Base-by-base conservation (phyloP, 2,797 vertebrate species). In the Alcedo quadribrachys region DNA sequence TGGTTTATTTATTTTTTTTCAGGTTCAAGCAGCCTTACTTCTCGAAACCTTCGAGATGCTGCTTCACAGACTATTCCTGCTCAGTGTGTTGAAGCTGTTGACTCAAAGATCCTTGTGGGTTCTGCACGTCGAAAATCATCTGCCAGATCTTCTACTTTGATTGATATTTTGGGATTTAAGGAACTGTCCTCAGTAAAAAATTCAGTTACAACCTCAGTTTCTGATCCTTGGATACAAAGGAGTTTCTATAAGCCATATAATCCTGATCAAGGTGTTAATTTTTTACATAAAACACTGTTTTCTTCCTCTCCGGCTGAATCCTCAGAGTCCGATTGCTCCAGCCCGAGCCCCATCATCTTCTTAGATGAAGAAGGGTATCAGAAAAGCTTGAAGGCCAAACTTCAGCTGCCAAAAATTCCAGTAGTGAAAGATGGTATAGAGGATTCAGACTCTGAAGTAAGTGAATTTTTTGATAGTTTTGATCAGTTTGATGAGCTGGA, bases 391-490 rank as follows among this genome's bases (percentile, higher is more conserved):
- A 98, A 98, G 92, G 99, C 99, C 93, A 99, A 99, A 91, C 98
- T 99, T 93, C 98, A 99, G 82, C 98, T 99, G 94, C 99, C 99
- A 63, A 98, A 99, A 97, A 98, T 99, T 69, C 99, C 99, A 19
- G 97, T 99, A 50, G 98, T 98, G 81, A 98, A 98, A 95, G 98
- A 99, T 73, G 98, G 98, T 61, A 97, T 99, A 71, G 99, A 99
- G 94, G 99, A 99, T 97, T 99, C 99, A 18, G 99, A 99, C 95
- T 99, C 99, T 17, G 99, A 99, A 98, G 98, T 99, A 43, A 99
- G 99, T 96, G 99, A 99, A 93, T 99, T 99, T 97, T 99, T 99
- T 93, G 99, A 99, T 97, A 99, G 99, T 93, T 99, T 99, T 96
- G 99, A 99, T 97, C 99, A 98, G 81, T 99, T 99, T 80, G 99